Evolutionary conservation across 2,888 invertebrate species (phyloP).

Genomic region (Eulithis prunata): DNA sequence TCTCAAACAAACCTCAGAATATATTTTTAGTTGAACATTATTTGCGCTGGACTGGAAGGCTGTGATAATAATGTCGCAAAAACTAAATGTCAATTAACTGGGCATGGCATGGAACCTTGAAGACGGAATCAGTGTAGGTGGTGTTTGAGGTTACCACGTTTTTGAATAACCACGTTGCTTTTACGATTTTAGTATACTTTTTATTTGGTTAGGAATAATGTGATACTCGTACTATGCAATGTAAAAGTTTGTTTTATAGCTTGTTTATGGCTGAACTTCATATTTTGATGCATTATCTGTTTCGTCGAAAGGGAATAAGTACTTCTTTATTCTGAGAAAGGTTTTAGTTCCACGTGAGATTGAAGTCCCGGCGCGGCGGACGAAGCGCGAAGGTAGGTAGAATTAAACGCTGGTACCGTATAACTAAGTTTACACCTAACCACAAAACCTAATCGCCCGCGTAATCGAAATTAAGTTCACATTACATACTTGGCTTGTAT

Average conservation of each 20-base stretch:
- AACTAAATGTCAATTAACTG: conserved; percentile 59
- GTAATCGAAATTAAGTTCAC: conserved; percentile 21
- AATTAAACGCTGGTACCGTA: too few relatives aligned
- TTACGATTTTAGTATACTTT: not conserved
- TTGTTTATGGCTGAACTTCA: not conserved
- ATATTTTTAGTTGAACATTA: conserved; percentile 28
- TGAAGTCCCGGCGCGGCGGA: not conserved
- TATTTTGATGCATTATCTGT: not conserved
- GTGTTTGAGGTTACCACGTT: conserved; percentile 57
- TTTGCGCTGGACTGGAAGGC: conserved; percentile 42
- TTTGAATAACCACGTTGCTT: conserved; percentile 50
- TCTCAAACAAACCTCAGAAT: conserved; percentile 17
- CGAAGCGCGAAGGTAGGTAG: not conserved
- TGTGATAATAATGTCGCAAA: conserved; percentile 46
- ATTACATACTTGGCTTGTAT: conserved; percentile 71
- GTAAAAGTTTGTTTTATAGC: not conserved
- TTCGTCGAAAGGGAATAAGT: too few relatives aligned
- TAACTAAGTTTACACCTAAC: conserved; percentile 18
- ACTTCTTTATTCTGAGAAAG: not conserved
- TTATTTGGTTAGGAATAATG: not conserved
- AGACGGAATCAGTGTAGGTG: conserved; percentile 53
- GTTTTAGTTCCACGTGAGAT: not conserved
- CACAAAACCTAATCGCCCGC: conserved; percentile 32
- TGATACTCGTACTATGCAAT: not conserved
- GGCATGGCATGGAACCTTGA: conserved; percentile 64